A percentile compares a stretch with the other conserved stretches of the same genome.
Conservation (phyloP, 2,797 vertebrate species). For the Austrolebias charrua region DNA sequence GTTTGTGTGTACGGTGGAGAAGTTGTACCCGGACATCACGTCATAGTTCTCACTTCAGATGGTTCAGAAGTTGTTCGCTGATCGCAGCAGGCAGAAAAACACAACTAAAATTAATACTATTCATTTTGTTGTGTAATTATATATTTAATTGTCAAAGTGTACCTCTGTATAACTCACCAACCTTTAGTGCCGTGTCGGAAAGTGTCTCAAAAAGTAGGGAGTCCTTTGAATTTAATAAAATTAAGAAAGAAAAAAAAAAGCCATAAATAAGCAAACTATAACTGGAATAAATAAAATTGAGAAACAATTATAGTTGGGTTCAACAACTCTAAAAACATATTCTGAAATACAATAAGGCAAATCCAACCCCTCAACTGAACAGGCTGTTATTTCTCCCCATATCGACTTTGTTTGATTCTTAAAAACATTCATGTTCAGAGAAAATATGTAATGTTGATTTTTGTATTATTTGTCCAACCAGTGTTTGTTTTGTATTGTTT, state of each 20-base stretch:
- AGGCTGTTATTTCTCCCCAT: not conserved
- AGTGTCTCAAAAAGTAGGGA: not conserved
- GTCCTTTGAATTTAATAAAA: not conserved
- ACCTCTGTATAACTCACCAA: not conserved
- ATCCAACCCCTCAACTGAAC: not conserved
- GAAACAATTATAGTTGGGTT: not conserved
- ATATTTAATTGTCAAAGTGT: too few species aligned
- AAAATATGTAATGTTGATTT: not conserved
- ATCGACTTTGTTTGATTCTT: not conserved
- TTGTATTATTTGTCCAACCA: not conserved
- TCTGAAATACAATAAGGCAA: too few species aligned
- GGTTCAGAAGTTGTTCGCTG: not conserved
- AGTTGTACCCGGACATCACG: too few species aligned
- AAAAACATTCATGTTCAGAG: not conserved
- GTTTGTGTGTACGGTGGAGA: not conserved
- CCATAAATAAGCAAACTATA: not conserved
- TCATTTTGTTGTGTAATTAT: too few species aligned
- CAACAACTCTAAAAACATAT: too few species aligned
- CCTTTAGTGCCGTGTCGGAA: not conserved
- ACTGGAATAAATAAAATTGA: not conserved
- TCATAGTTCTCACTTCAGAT: not conserved
- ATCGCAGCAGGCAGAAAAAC: not conserved
- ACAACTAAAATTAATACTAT: too few species aligned
- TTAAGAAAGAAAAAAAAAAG: not conserved
- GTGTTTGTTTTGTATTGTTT: slow-evolving; percentile 21